phyloP scores from a whole-genome alignment of 2,888 invertebrate genomes.

The Diabrotica balteata region DNA sequence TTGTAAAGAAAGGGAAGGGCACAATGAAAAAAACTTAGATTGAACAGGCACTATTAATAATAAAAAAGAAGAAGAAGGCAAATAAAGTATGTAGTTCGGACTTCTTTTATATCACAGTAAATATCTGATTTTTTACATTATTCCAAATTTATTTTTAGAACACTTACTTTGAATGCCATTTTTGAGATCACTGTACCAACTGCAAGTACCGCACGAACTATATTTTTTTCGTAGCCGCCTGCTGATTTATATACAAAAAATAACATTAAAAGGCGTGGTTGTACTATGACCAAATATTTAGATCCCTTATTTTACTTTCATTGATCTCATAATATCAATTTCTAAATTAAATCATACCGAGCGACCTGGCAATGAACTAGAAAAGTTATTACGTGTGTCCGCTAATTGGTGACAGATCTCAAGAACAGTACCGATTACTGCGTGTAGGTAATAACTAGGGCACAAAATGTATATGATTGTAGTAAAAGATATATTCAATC shows the following conservation, averaged over 20 bases:
- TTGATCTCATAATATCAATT: background rate
- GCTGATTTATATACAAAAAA: too few species aligned
- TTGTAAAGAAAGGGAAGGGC: too few species aligned
- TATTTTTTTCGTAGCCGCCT: too few species aligned
- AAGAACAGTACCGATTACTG: background rate
- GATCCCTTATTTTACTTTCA: background rate
- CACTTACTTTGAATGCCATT: background rate
- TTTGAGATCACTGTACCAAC: background rate
- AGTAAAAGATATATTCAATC: too few species aligned
- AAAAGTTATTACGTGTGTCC: background rate
- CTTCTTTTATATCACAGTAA: too few species aligned
- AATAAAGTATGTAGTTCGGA: too few species aligned
- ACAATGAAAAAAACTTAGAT: too few species aligned
- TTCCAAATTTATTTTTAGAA: too few species aligned
- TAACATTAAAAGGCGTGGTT: background rate
- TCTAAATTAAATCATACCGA: constrained; percentile 2
- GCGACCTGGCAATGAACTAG: constrained; percentile 5
- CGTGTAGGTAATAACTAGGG: background rate
- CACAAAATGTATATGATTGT: background rate
- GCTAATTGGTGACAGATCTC: background rate
- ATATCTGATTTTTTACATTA: too few species aligned
- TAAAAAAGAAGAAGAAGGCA: too few species aligned
- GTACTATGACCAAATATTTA: background rate
- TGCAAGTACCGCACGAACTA: too few species aligned
- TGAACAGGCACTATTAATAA: too few species aligned